Base-by-base conservation (phyloP, 2,888 invertebrate species). In the Eilema sororculum region DNA sequence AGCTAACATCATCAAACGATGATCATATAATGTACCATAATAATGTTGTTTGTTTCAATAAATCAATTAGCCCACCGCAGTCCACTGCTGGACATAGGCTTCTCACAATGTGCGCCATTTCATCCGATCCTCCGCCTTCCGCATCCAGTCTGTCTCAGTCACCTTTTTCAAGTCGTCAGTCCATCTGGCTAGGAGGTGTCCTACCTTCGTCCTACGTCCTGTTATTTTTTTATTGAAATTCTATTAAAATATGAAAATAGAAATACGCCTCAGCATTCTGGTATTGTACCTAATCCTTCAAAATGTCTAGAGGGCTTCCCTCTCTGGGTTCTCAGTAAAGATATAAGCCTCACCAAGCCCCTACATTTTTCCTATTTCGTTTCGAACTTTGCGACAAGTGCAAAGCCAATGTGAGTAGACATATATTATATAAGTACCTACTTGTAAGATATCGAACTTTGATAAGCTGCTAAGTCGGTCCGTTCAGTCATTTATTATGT, bases 341-440 rank as follows among this genome's bases (percentile, higher is more conserved):
- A 87, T 89, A 87, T 89, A 88, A 89, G 86, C 83, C 77, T 69
- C 72, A 68, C 73, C 67, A 80, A 86, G 83, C 80, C 76, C 78
- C 68, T 80, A 83, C 82, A 85, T 84, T 81, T 83, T 83, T 82
- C 83, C 78, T 83, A 71, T 79, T 77, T 72, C 69, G 71, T 68
- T 63, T 68, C 71, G 69, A 69, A 79, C 78, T 80, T 84, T 71
- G 65, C 73, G 70, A 62, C 69, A 70, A 69, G 70, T 75, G 78
- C 73, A 73, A 78, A 79, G 77, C 77, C 80, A 79, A 78, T 76
- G 77, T 78, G 71, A 65, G 70, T 77, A 65, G 65, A 58, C 41
- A 24, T 41, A 1, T 41, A 41, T 41, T 13, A 0, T 41, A 41
- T 16, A 12, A 12, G 12, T 41, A 33, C 30, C 30, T 33, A 33